Evolutionary conservation across 2,797 vertebrate species (phyloP).

Genomic region (Hydrolagus colliei): DNA sequence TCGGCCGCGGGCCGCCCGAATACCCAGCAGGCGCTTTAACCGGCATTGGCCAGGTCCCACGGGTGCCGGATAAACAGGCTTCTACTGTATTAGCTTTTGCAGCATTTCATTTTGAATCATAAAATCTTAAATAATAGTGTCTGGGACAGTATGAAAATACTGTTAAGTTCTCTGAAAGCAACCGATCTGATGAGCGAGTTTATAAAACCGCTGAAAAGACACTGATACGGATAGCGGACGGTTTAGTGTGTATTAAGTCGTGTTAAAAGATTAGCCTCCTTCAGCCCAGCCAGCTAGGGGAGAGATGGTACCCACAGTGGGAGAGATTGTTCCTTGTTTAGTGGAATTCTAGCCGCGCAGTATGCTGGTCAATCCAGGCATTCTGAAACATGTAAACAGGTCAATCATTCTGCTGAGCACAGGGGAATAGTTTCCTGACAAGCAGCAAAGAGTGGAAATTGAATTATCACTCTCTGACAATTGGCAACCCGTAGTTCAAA

Average conservation of each 20-base stretch:
- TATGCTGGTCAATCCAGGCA: not conserved
- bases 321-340: not conserved
- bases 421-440: not conserved
- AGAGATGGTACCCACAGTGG: not conserved
- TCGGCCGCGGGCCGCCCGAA: no score
- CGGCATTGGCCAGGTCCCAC: no score
- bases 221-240: not conserved
- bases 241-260: not conserved
- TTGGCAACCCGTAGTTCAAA: not conserved
- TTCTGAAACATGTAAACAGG: constrained; percentile 18
- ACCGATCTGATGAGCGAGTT: not conserved
- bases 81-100: not conserved
- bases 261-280: not conserved
- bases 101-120: not conserved
- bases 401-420: constrained; percentile 8
- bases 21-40: no score
- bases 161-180: not conserved
- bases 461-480: constrained; percentile 8
- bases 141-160: not conserved
- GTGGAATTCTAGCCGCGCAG: not conserved
- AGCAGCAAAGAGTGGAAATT: not conserved
- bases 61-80: no score
- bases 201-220: not conserved
- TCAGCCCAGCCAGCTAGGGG: not conserved
- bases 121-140: not conserved